Evolutionary conservation across 1,140 invertebrate genomes (phyloP), one percentile per base, ranked within the genome.

Genomic region (Scaptomyza montana): DNA sequence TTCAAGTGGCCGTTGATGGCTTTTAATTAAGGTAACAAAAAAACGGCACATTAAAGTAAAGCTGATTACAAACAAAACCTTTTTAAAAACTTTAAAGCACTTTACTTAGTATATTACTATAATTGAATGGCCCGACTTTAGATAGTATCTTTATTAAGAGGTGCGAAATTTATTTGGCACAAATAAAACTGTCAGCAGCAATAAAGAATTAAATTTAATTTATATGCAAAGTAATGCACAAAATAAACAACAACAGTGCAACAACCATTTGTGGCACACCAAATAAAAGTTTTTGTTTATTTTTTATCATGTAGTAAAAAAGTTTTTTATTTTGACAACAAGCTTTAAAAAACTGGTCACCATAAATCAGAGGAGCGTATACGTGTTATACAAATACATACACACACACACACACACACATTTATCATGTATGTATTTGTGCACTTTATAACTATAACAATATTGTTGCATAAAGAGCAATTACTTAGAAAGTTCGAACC

Each of bases 391-490:
- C 30, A 50, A 41, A 43, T 47, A 36, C 16, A 16, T 12, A 21
- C 49, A 75, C 53, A 61, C 36, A 59, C 46, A 55, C n/a, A 67
- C 43, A 64, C 6, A 39, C 43, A 65, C 36, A 28, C 21, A 13
- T 8, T 43, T 10, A 57, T 12, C 45, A 59, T 55, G n/a, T 47
- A 59, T 55, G n/a, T 47, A 39, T 56, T 33, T 13, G 39, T 43
- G 41, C 45, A 51, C 25, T 16, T 60, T 19, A 61, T 68, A 87
- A 74, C 66, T 80, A 69, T 65, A 51, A 81, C 54, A 78, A 78
- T 74, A 87, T 82, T 79, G 75, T 79, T 73, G 69, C 66, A 87
- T 89, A 82, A 89, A 74, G 75, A 87, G 82, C 78, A 79, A 87
- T 87, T 82, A 87, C 76, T 80, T 84, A 53, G 60, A 77, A 77